Percentiles rank a stretch among this genome's conserved stretches.
Evolutionary conservation across 92 coral and sea anemone species (phyloP).

Genomic region (Desmophyllum pertusum): DNA sequence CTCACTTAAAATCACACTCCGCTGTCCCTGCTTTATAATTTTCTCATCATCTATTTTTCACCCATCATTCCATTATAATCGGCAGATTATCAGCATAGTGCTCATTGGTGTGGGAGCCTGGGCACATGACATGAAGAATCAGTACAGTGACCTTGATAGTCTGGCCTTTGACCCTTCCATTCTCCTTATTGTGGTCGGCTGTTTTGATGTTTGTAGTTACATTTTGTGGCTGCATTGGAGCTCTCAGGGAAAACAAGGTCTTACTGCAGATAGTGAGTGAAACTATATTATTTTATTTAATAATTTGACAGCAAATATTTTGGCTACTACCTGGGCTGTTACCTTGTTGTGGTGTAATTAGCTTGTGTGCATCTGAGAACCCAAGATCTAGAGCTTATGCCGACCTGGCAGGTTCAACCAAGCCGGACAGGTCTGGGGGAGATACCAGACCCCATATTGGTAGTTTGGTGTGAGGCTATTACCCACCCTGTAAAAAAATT

Average conservation of each 20-base stretch:
- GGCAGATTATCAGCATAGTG: constrained; percentile 70
- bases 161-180: constrained; percentile 87
- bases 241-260: constrained; percentile 86
- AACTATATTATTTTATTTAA: no score
- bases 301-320: no score
- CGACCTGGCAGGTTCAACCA: no score
- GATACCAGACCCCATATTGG: no score
- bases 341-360: no score
- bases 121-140: constrained; percentile 84
- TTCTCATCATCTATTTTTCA: not conserved
- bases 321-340: no score
- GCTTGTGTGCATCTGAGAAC: no score
- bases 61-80: not conserved
- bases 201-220: constrained; percentile 78
- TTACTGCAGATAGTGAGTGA: constrained; percentile 80
- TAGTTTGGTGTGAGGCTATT: no score
- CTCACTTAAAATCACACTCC: no score
- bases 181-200: constrained; percentile 72
- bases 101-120: constrained; percentile 91
- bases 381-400: no score
- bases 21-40: not conserved
- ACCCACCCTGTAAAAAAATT: no score
- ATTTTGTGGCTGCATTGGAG: constrained; percentile 95
- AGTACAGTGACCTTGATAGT: constrained; percentile 70
- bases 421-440: no score